Evolutionary conservation across 2,888 invertebrate species (phyloP), one percentile per base, ranked within the genome.

Genomic region (Nymphalis urticae): DNA sequence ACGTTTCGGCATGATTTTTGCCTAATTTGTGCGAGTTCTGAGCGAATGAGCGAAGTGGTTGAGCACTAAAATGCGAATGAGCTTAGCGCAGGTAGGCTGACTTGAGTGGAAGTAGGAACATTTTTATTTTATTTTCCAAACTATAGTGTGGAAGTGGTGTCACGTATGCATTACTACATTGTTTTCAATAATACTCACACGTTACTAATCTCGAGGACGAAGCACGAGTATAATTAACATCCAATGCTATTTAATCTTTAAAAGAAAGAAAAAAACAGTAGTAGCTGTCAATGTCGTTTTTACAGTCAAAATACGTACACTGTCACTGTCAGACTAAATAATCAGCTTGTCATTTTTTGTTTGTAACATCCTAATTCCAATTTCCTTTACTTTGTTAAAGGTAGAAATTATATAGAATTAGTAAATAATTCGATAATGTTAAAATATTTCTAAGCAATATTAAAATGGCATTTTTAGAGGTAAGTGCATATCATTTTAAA

Each of bases 401-500:
- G 36, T 48, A 54, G 10, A 63, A 64, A 19, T 24, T 17, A 9
- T 48, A 19, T 58, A 51, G 36, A 50, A 19, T 62, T 24, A 24
- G 17, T 10, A 62, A 64, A 50, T 48, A 54, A 48, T 6, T 48
- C 53, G 61, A 69, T 51, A 62, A 62, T 71, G 58, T 58, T 65
- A 50, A 63, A 27, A 24, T n/a, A 51, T 27, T 56, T 47, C 5
- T 69, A 65, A 50, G 17, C 13, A 62, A 13, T 58, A 5, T 9
- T 64, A 68, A 19, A 75, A 91, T 91, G 91, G 89, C 91, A 72
- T 91, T 91, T 84, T 85, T 91, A 75, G 91, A 91, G 90, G 91
- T 90, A 83, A 72, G 75, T 73, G 42, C 21, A 16, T 48, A 48
- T 47, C 17, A 17, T 8, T 27, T 16, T 4, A 48, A 42, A 13